Conservation (phyloP, 2,797 vertebrate species). For the Centropyge bicolor region DNA sequence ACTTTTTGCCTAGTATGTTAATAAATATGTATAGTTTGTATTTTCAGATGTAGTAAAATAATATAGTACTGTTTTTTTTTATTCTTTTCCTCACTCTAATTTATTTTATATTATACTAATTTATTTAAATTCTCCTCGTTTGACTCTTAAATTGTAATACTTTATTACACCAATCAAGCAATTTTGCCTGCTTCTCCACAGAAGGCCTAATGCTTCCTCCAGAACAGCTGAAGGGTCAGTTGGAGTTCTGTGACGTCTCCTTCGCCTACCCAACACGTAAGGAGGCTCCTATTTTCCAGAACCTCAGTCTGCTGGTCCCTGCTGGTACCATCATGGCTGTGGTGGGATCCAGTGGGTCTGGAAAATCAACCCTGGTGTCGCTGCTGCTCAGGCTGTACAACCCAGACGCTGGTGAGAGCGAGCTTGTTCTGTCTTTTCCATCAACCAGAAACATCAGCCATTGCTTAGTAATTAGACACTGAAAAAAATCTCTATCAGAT, state of each 20-base stretch:
- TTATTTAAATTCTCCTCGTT: not conserved
- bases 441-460: not conserved
- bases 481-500: not conserved
- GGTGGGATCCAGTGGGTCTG: constrained; percentile 95
- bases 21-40: not conserved
- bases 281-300: constrained; percentile 89
- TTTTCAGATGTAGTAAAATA: constrained; percentile 4
- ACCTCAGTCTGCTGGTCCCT: constrained; percentile 91
- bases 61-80: not conserved
- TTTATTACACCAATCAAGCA: not conserved
- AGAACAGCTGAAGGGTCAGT: constrained; percentile 88
- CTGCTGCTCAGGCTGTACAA: constrained; percentile 94
- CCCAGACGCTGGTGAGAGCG: constrained; percentile 72
- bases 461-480: not conserved
- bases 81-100: not conserved
- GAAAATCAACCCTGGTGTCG: constrained; percentile 95
- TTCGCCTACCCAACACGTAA: constrained; percentile 94
- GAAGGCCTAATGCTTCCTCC: constrained; percentile 88
- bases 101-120: too few relatives aligned
- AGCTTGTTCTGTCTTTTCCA: not conserved
- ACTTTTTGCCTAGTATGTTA: not conserved
- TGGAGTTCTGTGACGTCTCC: constrained; percentile 90
- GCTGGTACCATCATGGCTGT: constrained; percentile 93
- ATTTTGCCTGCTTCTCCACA: constrained; percentile 62
- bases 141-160: not conserved